These are phyloP conservation scores for Hyperoplus lanceolatus DNA, from an alignment of 2,797 vertebrate species.

Conservation along the genomic window DNA sequence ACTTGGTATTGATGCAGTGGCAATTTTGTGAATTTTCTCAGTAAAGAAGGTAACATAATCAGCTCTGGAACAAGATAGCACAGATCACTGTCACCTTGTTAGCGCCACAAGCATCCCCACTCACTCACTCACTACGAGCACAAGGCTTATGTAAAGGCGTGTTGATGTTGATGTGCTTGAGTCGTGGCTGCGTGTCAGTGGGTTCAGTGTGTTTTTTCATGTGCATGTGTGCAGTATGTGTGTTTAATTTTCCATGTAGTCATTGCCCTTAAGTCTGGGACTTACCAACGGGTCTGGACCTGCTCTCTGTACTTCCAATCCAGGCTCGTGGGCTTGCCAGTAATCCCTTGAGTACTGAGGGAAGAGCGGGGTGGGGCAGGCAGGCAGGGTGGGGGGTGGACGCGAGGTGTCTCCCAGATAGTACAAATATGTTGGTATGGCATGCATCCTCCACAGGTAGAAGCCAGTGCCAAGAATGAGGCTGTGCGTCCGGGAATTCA, in stretches of 20 bases:
- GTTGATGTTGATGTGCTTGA: slow-evolving; percentile 59
- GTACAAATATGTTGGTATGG: slow-evolving; percentile 46
- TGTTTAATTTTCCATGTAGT: slow-evolving; percentile 87
- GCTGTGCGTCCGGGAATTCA: slow-evolving; percentile 43
- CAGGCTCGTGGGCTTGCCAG: slow-evolving; percentile 73
- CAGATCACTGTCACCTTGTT: slow-evolving; percentile 69
- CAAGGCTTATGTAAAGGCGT: slow-evolving; percentile 67
- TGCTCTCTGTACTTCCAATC: slow-evolving; percentile 78
- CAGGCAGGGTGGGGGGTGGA: slow-evolving; percentile 52
- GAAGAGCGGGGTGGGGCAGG: slow-evolving; percentile 59
- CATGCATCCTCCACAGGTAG: slow-evolving; percentile 53
- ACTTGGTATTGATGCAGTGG: no score
- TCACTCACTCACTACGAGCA: slow-evolving; percentile 8
- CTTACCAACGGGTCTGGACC: slow-evolving; percentile 82
- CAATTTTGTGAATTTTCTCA: no score
- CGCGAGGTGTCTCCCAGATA: slow-evolving; percentile 42
- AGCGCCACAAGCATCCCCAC: slow-evolving; percentile 51
- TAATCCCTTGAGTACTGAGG: slow-evolving; percentile 80
- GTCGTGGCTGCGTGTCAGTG: slow-evolving; percentile 72
- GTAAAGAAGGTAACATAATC: slow-evolving; percentile 53
- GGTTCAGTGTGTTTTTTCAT: slow-evolving; percentile 79
- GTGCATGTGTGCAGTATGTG: slow-evolving; percentile 73
- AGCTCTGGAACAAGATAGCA: slow-evolving; percentile 69
- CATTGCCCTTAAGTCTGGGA: slow-evolving; percentile 81
- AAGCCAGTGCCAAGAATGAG: slow-evolving; percentile 54